A percentile compares a stretch with the other conserved stretches of the same genome.
These are phyloP conservation scores for Auanema sp. DNA, from an alignment of 2,888 invertebrate species.

Conservation along the genomic window DNA sequence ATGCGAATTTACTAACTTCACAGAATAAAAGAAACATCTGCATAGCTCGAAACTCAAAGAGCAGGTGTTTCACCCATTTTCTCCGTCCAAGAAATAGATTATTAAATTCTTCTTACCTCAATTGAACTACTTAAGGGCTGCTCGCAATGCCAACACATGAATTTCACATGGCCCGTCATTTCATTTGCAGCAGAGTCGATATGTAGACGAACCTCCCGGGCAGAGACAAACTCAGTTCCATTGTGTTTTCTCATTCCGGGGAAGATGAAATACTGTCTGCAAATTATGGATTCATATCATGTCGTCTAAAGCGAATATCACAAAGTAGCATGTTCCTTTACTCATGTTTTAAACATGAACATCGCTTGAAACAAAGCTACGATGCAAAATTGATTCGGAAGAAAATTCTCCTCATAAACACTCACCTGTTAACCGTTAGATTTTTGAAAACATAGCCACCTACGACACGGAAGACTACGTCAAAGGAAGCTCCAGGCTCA, in stretches of 20 bases:
- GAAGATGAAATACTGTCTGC: too few species aligned
- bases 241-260: slow-evolving; percentile 16
- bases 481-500: not conserved
- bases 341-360: too few species aligned
- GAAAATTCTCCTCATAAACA: not conserved
- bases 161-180: slow-evolving; percentile 49
- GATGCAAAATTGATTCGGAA: slow-evolving; percentile 3
- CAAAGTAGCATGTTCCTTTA: too few species aligned
- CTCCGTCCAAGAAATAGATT: too few species aligned
- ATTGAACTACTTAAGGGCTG: slow-evolving; percentile 10
- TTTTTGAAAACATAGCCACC: not conserved
- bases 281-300: too few species aligned
- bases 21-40: too few species aligned
- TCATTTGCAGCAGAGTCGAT: slow-evolving; percentile 29
- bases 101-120: slow-evolving; percentile 6
- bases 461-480: slow-evolving; percentile 1
- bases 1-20: too few species aligned
- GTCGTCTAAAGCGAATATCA: too few species aligned
- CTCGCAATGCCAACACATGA: slow-evolving; percentile 52
- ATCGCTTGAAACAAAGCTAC: slow-evolving; percentile 17
- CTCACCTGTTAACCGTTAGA: slow-evolving; percentile 1
- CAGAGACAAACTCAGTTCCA: slow-evolving; percentile 20
- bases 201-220: slow-evolving; percentile 22
- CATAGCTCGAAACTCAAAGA: too few species aligned
- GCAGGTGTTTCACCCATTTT: too few species aligned